Evolutionary conservation across 2,888 invertebrate species (phyloP), one percentile per base, ranked within the genome.

Genomic region (Dryadula phaetusa): DNA sequence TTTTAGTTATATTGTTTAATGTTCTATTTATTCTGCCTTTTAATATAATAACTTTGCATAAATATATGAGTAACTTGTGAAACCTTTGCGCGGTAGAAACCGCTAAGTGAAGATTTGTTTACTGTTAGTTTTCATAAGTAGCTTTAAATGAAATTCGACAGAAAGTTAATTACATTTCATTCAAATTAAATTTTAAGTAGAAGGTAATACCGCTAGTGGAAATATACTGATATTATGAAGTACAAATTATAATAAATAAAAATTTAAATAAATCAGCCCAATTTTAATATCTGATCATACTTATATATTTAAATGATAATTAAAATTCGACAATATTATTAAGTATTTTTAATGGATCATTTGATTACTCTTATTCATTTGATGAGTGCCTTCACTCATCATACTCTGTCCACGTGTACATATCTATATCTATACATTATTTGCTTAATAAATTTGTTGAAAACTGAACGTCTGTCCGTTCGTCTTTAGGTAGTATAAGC

Each of bases 1-100:
- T 40, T 56, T 40, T 16, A 56, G 56, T 40, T 22, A 56, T 56
- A 56, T 56, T 56, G 56, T 56, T 56, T 56, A 56, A 28, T 52
- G 16, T 52, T 56, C 22, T 22, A 16, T 56, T 22, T 25, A 40
- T 56, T 40, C 25, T 22, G 40, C 22, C 22, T 40, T 56, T 56
- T 25, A 56, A 40, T 56, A 56, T 5, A 40, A 56, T 56, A 56
- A 56, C 56, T 56, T 40, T 40, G 25, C 8, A 22, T 25, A 56
- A 40, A 25, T 40, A 56, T 10, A n/a, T n/a, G n/a, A n/a, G n/a
- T n/a, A 5, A n/a, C 20, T 56, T 56, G 37, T 22, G 37, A n/a
- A 16, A 4, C 12, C 28, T 6, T 49, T 25, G 7, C 6, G 7
- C 22, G 1, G 8, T 47, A 25, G 12, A 37, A 3, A 37, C 37